Evolutionary conservation across 2,113 vertebrate species (phyloP), one percentile per base, ranked within the genome.

Genomic region (Perccottus glenii): DNA sequence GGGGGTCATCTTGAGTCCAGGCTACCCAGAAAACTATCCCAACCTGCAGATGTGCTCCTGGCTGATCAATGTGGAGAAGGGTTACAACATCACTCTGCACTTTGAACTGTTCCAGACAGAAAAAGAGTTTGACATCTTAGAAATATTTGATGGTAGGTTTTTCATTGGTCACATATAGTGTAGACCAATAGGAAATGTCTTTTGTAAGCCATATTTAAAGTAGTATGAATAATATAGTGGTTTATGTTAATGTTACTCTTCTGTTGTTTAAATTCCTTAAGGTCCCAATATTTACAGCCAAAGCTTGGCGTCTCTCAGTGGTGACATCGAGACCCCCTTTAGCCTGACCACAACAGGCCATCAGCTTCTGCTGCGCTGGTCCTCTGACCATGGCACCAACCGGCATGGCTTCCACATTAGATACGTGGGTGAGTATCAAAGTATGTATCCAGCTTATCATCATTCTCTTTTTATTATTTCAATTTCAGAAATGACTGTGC

Each of bases 81-180:
- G 96, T 52, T 98, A 99, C 85, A 99, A 99, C 76, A 94, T 99
- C 88, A 96, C 95, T 75, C 93, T 99, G 88, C 94, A 96, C 90
- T 94, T 99, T n/a, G 94, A 98, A 84, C 96, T 96, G 85, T 99
- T 99, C 90, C 97, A 98, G 82, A 98, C 96, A 27, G 96, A 99
- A 91, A 99, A 97, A 63, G 96, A 99, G 84, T 99, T 98, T 92
- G 97, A 99, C 89, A 94, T 98, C 89, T 92, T 99, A 85, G 97
- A 99, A 89, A 95, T 98, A 90, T 99, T 96, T 92, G 97, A 99
- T 87, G 97, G 97, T 99, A 70, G 27, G 87, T 70, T 69, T 40
- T 59, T 14, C n/a, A 42, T 12, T 9, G 48, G 48, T 50, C 48
- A 50, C 6, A 46, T 46, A 4, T 46, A 2, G 8, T 14, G 4